A percentile compares a stretch with the other conserved stretches of the same genome.
Evolutionary conservation across 2,888 invertebrate species (phyloP).

Genomic region (Troides helena): DNA sequence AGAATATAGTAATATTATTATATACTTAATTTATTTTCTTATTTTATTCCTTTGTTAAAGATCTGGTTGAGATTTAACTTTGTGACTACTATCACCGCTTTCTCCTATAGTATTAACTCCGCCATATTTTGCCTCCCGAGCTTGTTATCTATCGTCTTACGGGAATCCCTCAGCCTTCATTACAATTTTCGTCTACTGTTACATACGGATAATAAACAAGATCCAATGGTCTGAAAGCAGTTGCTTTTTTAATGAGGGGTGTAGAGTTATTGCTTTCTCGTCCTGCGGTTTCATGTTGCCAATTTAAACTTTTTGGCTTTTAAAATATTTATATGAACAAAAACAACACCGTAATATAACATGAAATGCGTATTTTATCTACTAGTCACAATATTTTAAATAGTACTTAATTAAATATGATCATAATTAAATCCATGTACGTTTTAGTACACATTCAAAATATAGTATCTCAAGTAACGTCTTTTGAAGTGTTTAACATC

Average conservation of each 20-base stretch:
- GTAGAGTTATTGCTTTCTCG: slow-evolving; percentile 31
- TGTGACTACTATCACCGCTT: slow-evolving; percentile 20
- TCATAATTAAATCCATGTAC: too few species aligned
- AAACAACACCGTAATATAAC: too few species aligned
- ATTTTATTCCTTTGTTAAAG: too few species aligned
- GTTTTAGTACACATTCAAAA: too few species aligned
- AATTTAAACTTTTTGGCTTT: slow-evolving; percentile 31
- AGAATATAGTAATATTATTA: too few species aligned
- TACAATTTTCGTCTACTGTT: slow-evolving; percentile 74
- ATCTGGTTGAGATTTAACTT: background rate
- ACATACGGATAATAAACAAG: slow-evolving; percentile 63
- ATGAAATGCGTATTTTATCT: too few species aligned
- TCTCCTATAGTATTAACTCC: slow-evolving; percentile 30
- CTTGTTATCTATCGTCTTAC: slow-evolving; percentile 71
- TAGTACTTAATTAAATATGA: too few species aligned
- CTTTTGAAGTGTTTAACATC: slow-evolving; percentile 55
- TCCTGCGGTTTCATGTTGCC: slow-evolving; percentile 41
- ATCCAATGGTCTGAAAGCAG: slow-evolving; percentile 44
- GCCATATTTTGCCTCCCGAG: slow-evolving; percentile 46
- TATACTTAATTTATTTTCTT: too few species aligned
- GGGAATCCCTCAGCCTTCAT: slow-evolving; percentile 68
- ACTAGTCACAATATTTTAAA: too few species aligned
- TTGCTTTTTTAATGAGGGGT: slow-evolving; percentile 44
- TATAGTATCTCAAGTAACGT: slow-evolving; percentile 24
- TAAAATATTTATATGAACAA: background rate